A percentile compares a stretch with the other conserved stretches of the same genome.
Evolutionary conservation across 2,888 invertebrate genomes (phyloP).

Genomic region (Diaphora mendica): DNA sequence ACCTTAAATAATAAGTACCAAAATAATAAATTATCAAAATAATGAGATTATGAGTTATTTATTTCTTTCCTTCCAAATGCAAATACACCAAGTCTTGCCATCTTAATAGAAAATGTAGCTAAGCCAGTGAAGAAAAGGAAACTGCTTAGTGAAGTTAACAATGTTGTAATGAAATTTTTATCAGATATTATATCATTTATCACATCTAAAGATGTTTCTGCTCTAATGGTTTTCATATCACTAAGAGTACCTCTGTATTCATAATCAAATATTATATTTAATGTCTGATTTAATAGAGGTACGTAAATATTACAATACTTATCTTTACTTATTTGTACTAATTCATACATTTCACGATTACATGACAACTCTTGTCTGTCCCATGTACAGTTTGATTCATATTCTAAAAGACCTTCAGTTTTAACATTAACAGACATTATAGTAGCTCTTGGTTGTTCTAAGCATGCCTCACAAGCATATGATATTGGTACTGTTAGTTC

Average conservation of each 20-base stretch:
- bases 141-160: background rate
- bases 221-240: background rate
- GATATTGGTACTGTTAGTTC: background rate
- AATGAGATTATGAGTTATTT: no score
- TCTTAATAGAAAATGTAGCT: conserved; percentile 4
- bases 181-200: background rate
- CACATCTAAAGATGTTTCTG: conserved; percentile 4
- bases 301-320: background rate
- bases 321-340: background rate
- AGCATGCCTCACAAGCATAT: conserved; percentile 9
- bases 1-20: no score
- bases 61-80: no score
- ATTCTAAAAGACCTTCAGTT: background rate
- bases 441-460: background rate
- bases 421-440: background rate
- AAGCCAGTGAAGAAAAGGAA: background rate
- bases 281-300: background rate
- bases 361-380: background rate
- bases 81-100: no score
- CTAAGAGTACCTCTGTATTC: background rate
- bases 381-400: background rate
- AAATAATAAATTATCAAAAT: no score
- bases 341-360: background rate
- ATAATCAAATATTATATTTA: background rate
- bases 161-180: background rate